A percentile compares a stretch with the other conserved stretches of the same genome.
phyloP scores from a whole-genome alignment of 2,888 invertebrate species.

The Sarcophaga carnaria region DNA sequence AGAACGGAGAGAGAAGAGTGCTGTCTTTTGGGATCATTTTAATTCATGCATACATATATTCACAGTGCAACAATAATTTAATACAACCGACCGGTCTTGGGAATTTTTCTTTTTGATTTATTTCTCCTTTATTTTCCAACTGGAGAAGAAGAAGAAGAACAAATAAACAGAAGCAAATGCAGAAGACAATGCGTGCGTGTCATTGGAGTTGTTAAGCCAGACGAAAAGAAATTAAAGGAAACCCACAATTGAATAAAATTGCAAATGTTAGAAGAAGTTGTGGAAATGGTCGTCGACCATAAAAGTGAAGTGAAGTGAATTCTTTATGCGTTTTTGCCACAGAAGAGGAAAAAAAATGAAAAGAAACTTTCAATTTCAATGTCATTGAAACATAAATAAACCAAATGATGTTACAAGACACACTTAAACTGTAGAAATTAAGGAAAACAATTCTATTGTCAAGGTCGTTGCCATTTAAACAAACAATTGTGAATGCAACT shows the following conservation, averaged over 20 bases:
- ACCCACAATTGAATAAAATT: slow-evolving; percentile 43
- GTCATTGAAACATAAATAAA: slow-evolving; percentile 75
- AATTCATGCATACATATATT: slow-evolving; percentile 74
- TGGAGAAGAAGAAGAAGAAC: too few relatives aligned
- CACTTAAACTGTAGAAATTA: not conserved
- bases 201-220: slow-evolving; percentile 65
- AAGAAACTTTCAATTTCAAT: slow-evolving; percentile 77
- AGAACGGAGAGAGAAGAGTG: slow-evolving; percentile 1
- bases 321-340: slow-evolving; percentile 47
- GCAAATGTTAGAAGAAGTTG: not conserved
- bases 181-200: slow-evolving; percentile 69
- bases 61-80: slow-evolving; percentile 74
- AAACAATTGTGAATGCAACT: too few relatives aligned
- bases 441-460: not conserved
- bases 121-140: slow-evolving; percentile 12
- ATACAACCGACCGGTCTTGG: slow-evolving; percentile 59
- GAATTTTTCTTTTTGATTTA: slow-evolving; percentile 42
- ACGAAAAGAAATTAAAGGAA: slow-evolving; percentile 37
- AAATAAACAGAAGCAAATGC: slow-evolving; percentile 54
- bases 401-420: slow-evolving; percentile 27
- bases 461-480: not conserved
- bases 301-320: slow-evolving; percentile 16
- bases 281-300: not conserved
- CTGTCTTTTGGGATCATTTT: slow-evolving; percentile 25
- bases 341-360: slow-evolving; percentile 48